These are phyloP conservation scores for Onthophagus taurus DNA, from an alignment of 1,140 invertebrate species.

Conservation along the genomic window DNA sequence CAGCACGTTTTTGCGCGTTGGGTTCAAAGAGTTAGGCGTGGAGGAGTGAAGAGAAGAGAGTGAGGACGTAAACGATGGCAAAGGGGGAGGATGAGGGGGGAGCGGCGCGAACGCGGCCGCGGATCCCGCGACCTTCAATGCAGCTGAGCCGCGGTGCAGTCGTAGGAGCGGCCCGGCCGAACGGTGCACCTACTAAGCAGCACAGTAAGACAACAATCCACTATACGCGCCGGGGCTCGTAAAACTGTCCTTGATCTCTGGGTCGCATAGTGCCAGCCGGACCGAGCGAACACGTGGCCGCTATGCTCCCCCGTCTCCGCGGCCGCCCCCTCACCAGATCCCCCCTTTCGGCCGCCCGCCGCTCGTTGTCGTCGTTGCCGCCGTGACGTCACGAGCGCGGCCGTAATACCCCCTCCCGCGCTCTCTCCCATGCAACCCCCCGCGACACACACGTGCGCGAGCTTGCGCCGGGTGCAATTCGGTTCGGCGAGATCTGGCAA, in stretches of 20 bases:
- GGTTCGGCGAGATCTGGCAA: slow-evolving; percentile 20
- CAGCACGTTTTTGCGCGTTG: too few species aligned
- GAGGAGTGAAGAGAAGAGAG: too few species aligned
- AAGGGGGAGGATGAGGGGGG: too few species aligned
- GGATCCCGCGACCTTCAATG: slow-evolving; percentile 30
- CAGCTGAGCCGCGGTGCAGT: slow-evolving; percentile 19
- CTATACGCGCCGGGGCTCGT: slow-evolving; percentile 38
- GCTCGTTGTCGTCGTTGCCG: slow-evolving; percentile 7
- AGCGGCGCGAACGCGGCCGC: too few species aligned
- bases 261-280: slow-evolving; percentile 37
- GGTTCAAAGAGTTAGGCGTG: too few species aligned
- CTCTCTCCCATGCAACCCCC: slow-evolving; percentile 17
- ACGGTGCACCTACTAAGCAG: slow-evolving; percentile 19
- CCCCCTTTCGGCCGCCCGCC: slow-evolving; percentile 28
- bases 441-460: slow-evolving; percentile 30
- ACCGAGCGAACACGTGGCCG: slow-evolving; percentile 35
- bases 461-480: slow-evolving; percentile 18
- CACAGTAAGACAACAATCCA: slow-evolving; percentile 34
- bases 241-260: slow-evolving; percentile 41
- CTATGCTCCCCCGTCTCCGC: slow-evolving; percentile 18
- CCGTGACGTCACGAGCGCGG: slow-evolving; percentile 19
- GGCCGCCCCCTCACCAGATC: slow-evolving; percentile 22
- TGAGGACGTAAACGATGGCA: too few species aligned
- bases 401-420: slow-evolving; percentile 19
- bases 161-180: slow-evolving; percentile 17